These are phyloP conservation scores for Cerceris rybyensis DNA, from an alignment of 2,888 invertebrate species.

Conservation along the genomic window DNA sequence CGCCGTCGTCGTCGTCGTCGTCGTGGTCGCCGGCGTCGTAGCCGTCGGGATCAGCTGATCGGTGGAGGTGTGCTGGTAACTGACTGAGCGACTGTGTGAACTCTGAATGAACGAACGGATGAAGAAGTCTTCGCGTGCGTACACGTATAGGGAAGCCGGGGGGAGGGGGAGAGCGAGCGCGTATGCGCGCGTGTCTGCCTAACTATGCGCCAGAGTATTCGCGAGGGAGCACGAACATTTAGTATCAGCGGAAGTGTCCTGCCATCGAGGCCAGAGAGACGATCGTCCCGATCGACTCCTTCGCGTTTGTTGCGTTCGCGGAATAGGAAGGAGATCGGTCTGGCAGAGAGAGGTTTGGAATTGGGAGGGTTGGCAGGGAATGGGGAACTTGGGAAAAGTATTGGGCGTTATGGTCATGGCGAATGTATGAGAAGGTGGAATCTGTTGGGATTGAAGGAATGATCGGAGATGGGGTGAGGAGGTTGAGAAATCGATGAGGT, in stretches of 20 bases:
- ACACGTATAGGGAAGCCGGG: conserved; percentile 58
- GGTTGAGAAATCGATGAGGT: too few relatives aligned
- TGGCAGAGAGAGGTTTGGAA: too few relatives aligned
- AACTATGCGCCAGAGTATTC: conserved; percentile 60
- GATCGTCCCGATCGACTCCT: neutral
- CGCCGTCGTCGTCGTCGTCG: conserved; percentile 63
- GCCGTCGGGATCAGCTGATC: conserved; percentile 66
- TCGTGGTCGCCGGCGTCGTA: conserved; percentile 28
- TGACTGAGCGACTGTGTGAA: conserved; percentile 68
- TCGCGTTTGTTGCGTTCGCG: too few relatives aligned
- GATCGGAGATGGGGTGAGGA: too few relatives aligned
- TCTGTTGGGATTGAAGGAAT: too few relatives aligned
- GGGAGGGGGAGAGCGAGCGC: conserved; percentile 49
- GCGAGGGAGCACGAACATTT: conserved; percentile 56
- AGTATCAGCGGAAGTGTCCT: conserved; percentile 48
- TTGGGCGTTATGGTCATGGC: too few relatives aligned
- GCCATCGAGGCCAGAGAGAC: conserved; percentile 21
- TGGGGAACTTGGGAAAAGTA: too few relatives aligned
- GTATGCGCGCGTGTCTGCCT: conserved; percentile 63
- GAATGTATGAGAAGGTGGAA: too few relatives aligned
- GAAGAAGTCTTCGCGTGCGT: conserved; percentile 74
- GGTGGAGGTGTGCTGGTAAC: conserved; percentile 68
- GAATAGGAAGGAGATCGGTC: too few relatives aligned
- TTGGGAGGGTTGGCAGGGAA: too few relatives aligned
- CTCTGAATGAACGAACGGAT: conserved; percentile 72